A percentile compares a stretch with the other conserved stretches of the same genome.
These are phyloP conservation scores for Seriola aureovittata DNA, from an alignment of 2,113 vertebrate species.

Conservation along the genomic window DNA sequence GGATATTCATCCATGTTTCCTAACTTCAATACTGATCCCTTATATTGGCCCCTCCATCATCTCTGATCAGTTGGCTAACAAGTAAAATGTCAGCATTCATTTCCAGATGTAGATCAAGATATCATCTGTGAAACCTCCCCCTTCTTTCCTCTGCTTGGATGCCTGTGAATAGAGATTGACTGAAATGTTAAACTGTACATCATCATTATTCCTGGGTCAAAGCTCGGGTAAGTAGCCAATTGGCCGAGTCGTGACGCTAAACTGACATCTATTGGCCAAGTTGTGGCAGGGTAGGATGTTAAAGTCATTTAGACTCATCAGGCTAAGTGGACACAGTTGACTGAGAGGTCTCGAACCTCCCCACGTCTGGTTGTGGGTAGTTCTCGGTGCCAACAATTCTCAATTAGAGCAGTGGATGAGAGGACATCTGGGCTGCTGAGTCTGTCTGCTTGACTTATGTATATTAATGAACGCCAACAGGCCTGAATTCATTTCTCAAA, in stretches of 20 bases:
- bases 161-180: constrained; percentile 66
- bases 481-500: constrained; percentile 49
- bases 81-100: constrained; percentile 51
- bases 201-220: constrained; percentile 77
- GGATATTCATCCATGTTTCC: constrained; percentile 26
- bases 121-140: constrained; percentile 52
- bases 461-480: constrained; percentile 39
- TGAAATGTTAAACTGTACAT: constrained; percentile 75
- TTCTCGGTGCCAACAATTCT: constrained; percentile 69
- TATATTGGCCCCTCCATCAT: constrained; percentile 24
- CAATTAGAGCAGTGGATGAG: constrained; percentile 70
- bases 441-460: constrained; percentile 61
- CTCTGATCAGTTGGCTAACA: constrained; percentile 47
- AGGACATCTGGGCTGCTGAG: constrained; percentile 66
- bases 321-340: constrained; percentile 81
- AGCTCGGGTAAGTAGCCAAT: constrained; percentile 75
- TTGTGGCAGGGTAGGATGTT: constrained; percentile 74
- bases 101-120: constrained; percentile 71
- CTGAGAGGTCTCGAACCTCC: constrained; percentile 78
- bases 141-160: constrained; percentile 36
- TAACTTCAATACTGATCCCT: constrained; percentile 26
- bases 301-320: constrained; percentile 84
- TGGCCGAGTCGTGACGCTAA: constrained; percentile 72
- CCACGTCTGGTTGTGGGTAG: constrained; percentile 74
- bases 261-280: constrained; percentile 79